These are phyloP conservation scores for Pogonomyrmex barbatus DNA, from an alignment of 1,140 invertebrate genomes.

Conservation along the genomic window DNA sequence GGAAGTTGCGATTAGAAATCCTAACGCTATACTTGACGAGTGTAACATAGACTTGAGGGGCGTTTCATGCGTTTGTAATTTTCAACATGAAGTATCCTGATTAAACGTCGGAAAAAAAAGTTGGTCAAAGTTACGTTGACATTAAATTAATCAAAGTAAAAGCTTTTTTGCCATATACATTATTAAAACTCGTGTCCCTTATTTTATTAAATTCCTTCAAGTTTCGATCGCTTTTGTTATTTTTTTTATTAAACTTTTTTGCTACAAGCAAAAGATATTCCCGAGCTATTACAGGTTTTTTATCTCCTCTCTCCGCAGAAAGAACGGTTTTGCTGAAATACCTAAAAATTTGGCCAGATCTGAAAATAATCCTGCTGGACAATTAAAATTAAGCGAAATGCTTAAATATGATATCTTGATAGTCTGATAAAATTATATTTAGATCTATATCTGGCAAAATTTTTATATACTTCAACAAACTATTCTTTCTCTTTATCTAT, in stretches of 20 bases:
- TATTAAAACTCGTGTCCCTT: not conserved
- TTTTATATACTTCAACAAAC: no score
- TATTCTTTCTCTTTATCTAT: not conserved
- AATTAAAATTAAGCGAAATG: no score
- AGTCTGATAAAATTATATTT: no score
- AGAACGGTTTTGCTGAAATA: no score
- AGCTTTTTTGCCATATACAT: not conserved
- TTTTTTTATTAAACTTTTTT: not conserved
- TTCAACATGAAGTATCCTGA: not conserved
- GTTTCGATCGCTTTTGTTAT: slow-evolving; percentile 8
- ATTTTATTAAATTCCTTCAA: slow-evolving; percentile 3
- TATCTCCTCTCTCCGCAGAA: not conserved
- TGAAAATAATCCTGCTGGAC: no score
- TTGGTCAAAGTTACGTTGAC: not conserved
- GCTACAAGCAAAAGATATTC: not conserved
- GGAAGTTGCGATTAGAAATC: not conserved
- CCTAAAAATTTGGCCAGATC: no score
- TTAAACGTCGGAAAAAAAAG: not conserved
- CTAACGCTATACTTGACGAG: not conserved
- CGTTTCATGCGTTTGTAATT: not conserved
- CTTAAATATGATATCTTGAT: no score
- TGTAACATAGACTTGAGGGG: not conserved
- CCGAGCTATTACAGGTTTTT: not conserved
- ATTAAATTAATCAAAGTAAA: slow-evolving; percentile 13
- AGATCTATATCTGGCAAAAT: no score